Conservation (phyloP, 92 coral and sea anemone species). For the Bergia puertoricense region DNA sequence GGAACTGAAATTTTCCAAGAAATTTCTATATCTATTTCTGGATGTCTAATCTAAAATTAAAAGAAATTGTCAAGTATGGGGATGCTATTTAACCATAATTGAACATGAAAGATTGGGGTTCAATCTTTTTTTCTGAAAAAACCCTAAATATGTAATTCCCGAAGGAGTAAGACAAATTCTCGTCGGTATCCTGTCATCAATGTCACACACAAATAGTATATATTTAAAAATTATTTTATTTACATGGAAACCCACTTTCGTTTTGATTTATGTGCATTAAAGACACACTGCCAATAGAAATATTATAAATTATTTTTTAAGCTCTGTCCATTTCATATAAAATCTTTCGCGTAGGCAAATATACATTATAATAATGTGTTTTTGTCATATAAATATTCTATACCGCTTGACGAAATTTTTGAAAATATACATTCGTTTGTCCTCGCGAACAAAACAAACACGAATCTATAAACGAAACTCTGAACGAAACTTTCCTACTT, state of each 20-base stretch:
- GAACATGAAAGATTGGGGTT: too few species aligned
- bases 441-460: constrained; percentile 35
- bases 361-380: constrained; percentile 69
- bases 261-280: constrained; percentile 64
- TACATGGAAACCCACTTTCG: constrained; percentile 59
- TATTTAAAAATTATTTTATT: constrained; percentile 57
- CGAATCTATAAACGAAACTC: constrained; percentile 24
- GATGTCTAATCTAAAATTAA: too few species aligned
- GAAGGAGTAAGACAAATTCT: too few species aligned
- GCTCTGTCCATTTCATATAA: constrained; percentile 71
- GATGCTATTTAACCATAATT: too few species aligned
- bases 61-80: too few species aligned
- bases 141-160: too few species aligned
- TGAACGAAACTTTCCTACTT: constrained; percentile 27
- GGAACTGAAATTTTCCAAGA: too few species aligned
- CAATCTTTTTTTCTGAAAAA: too few species aligned
- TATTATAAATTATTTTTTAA: constrained; percentile 84
- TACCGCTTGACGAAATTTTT: constrained; percentile 59
- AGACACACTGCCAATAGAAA: constrained; percentile 67
- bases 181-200: too few species aligned
- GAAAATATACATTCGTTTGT: constrained; percentile 68
- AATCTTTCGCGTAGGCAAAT: constrained; percentile 75
- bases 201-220: constrained; percentile 8
- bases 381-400: constrained; percentile 73
- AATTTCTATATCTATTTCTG: too few species aligned